These are phyloP conservation scores for Rhopilema esculentum DNA, from an alignment of 30 jellyfish, hydroid and myxozoan genomes.

Conservation along the genomic window DNA sequence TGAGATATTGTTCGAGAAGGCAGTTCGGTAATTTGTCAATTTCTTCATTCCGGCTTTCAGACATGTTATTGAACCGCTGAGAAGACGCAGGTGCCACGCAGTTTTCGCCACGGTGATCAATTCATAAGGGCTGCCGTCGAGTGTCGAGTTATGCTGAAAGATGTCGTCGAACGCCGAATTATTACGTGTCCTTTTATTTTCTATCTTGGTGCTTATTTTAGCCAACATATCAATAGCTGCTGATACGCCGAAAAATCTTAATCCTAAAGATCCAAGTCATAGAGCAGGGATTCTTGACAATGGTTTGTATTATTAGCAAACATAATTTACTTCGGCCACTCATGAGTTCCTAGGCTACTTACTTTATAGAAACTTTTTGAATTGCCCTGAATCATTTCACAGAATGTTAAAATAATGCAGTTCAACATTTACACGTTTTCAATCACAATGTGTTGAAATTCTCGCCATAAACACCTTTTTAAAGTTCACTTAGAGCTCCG, in stretches of 20 bases:
- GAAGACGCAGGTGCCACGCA: slow-evolving; percentile 39
- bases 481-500: too few species aligned
- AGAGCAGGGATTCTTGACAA: neutral
- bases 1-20: neutral
- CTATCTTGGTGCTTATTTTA: neutral
- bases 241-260: neutral
- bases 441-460: neutral
- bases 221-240: slow-evolving; percentile 1
- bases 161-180: slow-evolving; percentile 7
- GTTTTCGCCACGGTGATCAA: slow-evolving; percentile 72
- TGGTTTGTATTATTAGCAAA: neutral
- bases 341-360: too few species aligned
- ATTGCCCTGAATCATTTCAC: too few species aligned
- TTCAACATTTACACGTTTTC: neutral
- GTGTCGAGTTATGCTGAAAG: slow-evolving; percentile 40
- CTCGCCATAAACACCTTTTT: neutral
- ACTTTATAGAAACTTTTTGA: too few species aligned
- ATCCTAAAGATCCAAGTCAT: slow-evolving; percentile 20
- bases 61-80: neutral
- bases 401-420: too few species aligned
- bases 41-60: neutral
- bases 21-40: neutral
- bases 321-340: too few species aligned
- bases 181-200: neutral
- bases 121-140: slow-evolving; percentile 69